Base-by-base conservation (phyloP, 2,113 vertebrate genomes). In the Motacilla alba region DNA sequence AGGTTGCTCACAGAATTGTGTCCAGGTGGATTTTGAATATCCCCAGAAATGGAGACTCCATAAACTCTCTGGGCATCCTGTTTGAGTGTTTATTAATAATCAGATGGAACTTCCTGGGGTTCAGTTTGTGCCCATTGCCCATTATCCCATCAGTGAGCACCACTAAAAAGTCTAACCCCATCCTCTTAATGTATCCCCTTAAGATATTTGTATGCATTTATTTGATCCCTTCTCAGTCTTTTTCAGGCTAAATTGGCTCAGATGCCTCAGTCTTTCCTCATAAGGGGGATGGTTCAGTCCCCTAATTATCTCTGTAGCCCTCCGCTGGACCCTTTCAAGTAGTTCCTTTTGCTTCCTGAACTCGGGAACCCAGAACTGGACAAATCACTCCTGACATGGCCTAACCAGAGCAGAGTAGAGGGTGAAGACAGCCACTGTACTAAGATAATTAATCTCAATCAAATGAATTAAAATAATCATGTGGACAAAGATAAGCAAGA, bases 391-490 rank as follows among this genome's bases (percentile, higher is more conserved):
- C 26, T 76, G 63, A 47, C 1, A 0, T 9, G 2, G 39, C 30
- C 39, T 47, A 41, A 68, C 23, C n/a, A 75, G 16, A 60, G 20
- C 30, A 43, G 41, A 55, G n/a, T 15, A 47, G n/a, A 68, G 12
- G n/a, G 15, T 0, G 8, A 69, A 63, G 47, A 79, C 62, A 91
- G 35, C 49, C 28, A 27, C 59, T 63, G 72, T 88, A 69, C 63
- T 63, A 83, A 80, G 30, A 83, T 30, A 88, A 92, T 94, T 92
- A 94, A 94, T 96, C 67, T 94, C 94, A 85, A 96, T 94, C 94
- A 94, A 74, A 44, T 83, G 80, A 94, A 92, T 94, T 93, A 77
- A 93, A 96, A 83, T 94, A 93, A 95, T 95, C 50, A 50, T 69
- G 59, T 80, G 63, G 92, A 94, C 92, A 95, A 94, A 93, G 75